Percentiles rank a stretch among this genome's conserved stretches.
phyloP scores from a whole-genome alignment of 1,140 invertebrate species.

The Linepithema humile region DNA sequence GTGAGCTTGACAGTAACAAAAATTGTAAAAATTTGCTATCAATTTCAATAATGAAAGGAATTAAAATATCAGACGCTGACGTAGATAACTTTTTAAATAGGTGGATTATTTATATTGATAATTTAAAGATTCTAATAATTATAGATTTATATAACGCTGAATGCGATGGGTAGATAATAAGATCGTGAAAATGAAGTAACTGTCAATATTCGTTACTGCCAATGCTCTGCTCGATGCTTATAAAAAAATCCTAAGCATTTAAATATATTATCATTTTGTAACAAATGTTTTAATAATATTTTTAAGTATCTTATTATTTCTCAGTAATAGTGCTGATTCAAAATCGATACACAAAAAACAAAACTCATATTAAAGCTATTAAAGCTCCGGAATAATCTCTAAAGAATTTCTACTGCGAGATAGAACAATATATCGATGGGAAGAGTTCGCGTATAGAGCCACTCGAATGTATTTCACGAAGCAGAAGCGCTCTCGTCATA shows the following conservation, averaged over 20 bases:
- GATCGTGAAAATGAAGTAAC: neutral
- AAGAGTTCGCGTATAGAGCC: neutral
- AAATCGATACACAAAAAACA: too few species aligned
- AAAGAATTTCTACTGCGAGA: neutral
- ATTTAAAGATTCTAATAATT: neutral
- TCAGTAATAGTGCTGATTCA: too few species aligned
- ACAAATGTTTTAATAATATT: too few species aligned
- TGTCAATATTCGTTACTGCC: too few species aligned
- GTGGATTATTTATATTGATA: neutral
- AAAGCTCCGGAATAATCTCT: neutral
- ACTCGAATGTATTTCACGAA: constrained; percentile 21
- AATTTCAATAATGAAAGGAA: neutral
- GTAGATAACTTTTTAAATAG: neutral
- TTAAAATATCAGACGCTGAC: neutral
- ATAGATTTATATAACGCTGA: neutral
- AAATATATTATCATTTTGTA: too few species aligned
- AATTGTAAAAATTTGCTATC: neutral
- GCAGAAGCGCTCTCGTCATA: constrained; percentile 67
- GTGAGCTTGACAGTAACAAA: constrained; percentile 2
- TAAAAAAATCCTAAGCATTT: neutral
- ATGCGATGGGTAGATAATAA: neutral
- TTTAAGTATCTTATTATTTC: too few species aligned
- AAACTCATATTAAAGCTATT: too few species aligned
- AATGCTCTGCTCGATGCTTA: neutral
- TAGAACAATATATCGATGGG: constrained; percentile 27